Percentiles rank a stretch among this genome's conserved stretches.
These are phyloP conservation scores for Gymnosoma rotundatum DNA, from an alignment of 2,888 invertebrate genomes.

Conservation along the genomic window DNA sequence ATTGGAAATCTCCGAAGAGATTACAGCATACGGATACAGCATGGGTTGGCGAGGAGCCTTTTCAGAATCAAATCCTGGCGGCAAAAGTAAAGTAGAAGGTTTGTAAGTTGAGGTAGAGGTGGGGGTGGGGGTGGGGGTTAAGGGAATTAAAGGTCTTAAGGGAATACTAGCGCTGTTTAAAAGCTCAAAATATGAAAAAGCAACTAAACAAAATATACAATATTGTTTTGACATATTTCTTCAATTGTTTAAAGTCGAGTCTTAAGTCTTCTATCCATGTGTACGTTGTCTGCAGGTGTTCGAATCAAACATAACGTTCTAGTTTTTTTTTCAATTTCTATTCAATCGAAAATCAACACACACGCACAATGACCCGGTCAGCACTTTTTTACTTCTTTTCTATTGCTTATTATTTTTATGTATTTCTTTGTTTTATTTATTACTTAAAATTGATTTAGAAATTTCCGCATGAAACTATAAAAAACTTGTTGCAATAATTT, in stretches of 20 bases:
- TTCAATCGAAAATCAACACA: neutral
- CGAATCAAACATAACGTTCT: conserved; percentile 56
- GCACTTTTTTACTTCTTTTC: conserved; percentile 36
- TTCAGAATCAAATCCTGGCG: conserved; percentile 71
- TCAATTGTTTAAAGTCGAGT: conserved; percentile 1
- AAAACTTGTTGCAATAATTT: conserved; percentile 37
- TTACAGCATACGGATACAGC: conserved; percentile 69
- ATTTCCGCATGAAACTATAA: conserved; percentile 34
- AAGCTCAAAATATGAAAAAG: conserved; percentile 36
- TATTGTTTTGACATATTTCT: conserved; percentile 60
- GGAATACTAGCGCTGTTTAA: conserved; percentile 39
- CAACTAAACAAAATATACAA: conserved; percentile 18
- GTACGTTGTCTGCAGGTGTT: neutral
- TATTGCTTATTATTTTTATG: conserved; percentile 17
- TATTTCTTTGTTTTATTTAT: neutral
- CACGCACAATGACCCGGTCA: conserved; percentile 30
- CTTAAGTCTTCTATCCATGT: neutral
- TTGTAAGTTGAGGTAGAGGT: conserved; percentile 47
- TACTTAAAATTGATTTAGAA: conserved; percentile 45
- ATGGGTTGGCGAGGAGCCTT: conserved; percentile 67
- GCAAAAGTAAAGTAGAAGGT: conserved; percentile 64
- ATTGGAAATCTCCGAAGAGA: conserved; percentile 34
- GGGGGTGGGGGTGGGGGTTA: conserved; percentile 30
- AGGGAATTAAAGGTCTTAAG: conserved; percentile 1
- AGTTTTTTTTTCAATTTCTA: conserved; percentile 19